A percentile compares a stretch with the other conserved stretches of the same genome.
Evolutionary conservation across 1,140 invertebrate species (phyloP).

Genomic region (Dendrolimus punctatus): DNA sequence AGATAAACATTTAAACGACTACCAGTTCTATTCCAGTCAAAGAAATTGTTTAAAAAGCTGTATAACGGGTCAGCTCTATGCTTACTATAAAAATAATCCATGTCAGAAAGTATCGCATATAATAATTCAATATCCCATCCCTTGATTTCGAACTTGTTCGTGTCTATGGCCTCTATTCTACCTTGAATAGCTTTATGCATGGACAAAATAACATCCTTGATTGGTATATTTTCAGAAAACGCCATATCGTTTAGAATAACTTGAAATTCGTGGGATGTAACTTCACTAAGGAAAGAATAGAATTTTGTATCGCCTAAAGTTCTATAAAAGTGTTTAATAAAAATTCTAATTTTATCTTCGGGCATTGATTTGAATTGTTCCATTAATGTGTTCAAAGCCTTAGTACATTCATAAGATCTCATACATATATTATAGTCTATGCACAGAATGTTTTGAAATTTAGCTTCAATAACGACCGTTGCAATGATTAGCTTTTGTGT

Average conservation of each 20-base stretch:
- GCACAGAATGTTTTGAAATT: slow-evolving; percentile 38
- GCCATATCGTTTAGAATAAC: slow-evolving; percentile 43
- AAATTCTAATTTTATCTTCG: slow-evolving; percentile 25
- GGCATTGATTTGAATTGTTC: slow-evolving; percentile 21
- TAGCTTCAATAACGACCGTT: slow-evolving; percentile 32
- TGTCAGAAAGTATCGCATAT: slow-evolving; percentile 43
- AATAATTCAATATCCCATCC: slow-evolving; percentile 32
- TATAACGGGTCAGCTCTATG: slow-evolving; percentile 25
- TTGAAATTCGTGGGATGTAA: slow-evolving; percentile 36
- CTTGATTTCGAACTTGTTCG: slow-evolving; percentile 14
- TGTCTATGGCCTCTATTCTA: slow-evolving; percentile 21
- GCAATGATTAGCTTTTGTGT: slow-evolving; percentile 35
- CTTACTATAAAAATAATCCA: slow-evolving; percentile 39
- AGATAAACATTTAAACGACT: slow-evolving; percentile 20
- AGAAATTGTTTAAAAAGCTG: slow-evolving; percentile 27
- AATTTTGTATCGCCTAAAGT: slow-evolving; percentile 28
- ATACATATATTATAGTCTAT: slow-evolving; percentile 29
- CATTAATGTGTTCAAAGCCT: slow-evolving; percentile 26
- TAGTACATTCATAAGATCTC: slow-evolving; percentile 31
- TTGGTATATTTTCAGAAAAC: slow-evolving; percentile 26
- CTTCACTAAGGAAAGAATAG: slow-evolving; percentile 24
- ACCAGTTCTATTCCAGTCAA: slow-evolving; percentile 23
- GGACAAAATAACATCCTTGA: slow-evolving; percentile 28
- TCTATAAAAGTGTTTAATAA: slow-evolving; percentile 28
- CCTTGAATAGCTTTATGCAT: slow-evolving; percentile 28